These are phyloP conservation scores for Hemicrepidius hirtus DNA, from an alignment of 2,888 invertebrate species.

Conservation along the genomic window DNA sequence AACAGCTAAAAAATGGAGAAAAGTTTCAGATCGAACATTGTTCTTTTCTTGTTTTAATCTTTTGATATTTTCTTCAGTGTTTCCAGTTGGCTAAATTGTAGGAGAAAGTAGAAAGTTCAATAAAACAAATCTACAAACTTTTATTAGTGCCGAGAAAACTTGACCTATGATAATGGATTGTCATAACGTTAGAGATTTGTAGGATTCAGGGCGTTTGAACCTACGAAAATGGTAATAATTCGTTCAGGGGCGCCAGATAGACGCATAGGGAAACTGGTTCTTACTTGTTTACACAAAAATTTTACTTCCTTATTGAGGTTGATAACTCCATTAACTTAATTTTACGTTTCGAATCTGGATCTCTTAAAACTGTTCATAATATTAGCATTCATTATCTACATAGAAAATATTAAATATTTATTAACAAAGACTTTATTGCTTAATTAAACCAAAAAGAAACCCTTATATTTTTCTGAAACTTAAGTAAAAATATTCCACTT, in stretches of 20 bases:
- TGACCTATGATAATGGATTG: slow-evolving; percentile 29
- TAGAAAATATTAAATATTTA: no score
- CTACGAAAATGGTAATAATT: slow-evolving; percentile 19
- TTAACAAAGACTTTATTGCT: no score
- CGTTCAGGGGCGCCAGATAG: slow-evolving; percentile 19
- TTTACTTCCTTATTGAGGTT: slow-evolving; percentile 9
- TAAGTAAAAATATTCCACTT: no score
- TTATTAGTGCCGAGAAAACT: slow-evolving; percentile 27
- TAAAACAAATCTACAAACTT: slow-evolving; percentile 26
- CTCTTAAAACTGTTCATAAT: no score
- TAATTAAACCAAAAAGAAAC: no score
- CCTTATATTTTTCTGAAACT: no score
- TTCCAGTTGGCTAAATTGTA: slow-evolving; percentile 10
- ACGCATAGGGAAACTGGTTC: slow-evolving; percentile 6
- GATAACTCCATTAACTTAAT: slow-evolving; percentile 6
- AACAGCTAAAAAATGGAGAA: slow-evolving; percentile 1
- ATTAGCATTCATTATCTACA: no score
- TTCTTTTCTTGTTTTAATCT: slow-evolving; percentile 21
- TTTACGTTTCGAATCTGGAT: background rate
- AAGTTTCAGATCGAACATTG: background rate
- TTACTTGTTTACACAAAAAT: slow-evolving; percentile 16
- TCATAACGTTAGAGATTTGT: slow-evolving; percentile 26
- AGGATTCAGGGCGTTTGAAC: slow-evolving; percentile 12
- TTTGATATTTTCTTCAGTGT: slow-evolving; percentile 20
- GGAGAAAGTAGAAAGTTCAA: slow-evolving; percentile 25